phyloP scores from a whole-genome alignment of 2,113 vertebrate genomes.

The Sitta europaea region DNA sequence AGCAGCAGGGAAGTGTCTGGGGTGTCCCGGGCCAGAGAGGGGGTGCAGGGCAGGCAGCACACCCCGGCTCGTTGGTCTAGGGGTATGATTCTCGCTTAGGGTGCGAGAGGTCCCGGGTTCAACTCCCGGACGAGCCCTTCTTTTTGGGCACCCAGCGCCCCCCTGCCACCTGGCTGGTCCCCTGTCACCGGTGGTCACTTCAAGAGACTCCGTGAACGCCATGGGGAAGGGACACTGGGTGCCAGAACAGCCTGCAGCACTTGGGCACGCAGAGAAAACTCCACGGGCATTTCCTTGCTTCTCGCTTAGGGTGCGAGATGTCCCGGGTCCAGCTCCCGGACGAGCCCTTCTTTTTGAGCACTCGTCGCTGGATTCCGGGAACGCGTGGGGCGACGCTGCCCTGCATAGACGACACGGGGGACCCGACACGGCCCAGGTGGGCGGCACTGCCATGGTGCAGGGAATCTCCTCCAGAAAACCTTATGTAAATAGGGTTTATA shows the following conservation, averaged over 20 bases:
- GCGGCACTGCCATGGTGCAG: neutral
- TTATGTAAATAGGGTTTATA: neutral
- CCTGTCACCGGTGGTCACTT: too few species aligned
- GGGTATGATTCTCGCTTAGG: constrained; percentile 70
- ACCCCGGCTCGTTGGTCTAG: constrained; percentile 47
- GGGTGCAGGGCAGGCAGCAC: fast-evolving
- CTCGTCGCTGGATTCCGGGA: fast-evolving
- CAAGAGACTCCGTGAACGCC: neutral
- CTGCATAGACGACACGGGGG: neutral
- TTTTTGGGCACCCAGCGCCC: too few species aligned
- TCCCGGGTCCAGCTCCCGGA: constrained; percentile 65
- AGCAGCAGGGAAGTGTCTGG: fast-evolving
- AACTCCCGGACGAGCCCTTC: constrained; percentile 46
- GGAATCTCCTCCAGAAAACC: neutral
- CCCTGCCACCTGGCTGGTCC: too few species aligned
- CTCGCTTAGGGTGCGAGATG: constrained; percentile 67
- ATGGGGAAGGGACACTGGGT: neutral
- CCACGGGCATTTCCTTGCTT: neutral
- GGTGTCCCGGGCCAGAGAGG: fast-evolving
- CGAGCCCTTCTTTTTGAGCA: neutral
- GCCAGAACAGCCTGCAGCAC: neutral
- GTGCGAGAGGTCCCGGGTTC: constrained; percentile 67
- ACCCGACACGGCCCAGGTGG: fast-evolving
- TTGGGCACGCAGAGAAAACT: neutral
- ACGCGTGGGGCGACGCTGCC: neutral